Evolutionary conservation across 2,888 invertebrate genomes (phyloP), one percentile per base, ranked within the genome.

Genomic region (Tridacna gigas): DNA sequence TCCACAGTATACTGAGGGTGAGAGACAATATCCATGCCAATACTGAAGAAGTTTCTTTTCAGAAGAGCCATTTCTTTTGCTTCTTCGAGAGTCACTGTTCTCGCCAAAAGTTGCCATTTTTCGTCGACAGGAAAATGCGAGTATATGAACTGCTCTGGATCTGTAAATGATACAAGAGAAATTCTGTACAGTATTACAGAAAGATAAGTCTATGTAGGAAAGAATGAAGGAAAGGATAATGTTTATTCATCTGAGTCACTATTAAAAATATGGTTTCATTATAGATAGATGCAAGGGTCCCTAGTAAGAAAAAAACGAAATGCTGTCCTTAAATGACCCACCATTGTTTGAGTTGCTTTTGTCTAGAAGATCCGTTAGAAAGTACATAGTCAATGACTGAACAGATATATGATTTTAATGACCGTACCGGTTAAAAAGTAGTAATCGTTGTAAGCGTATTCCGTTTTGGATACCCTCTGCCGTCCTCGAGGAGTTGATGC

Each of bases 121-220:
- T 90, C 90, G 66, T 89, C 89, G 73, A 90, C 83, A 0, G 92
- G 92, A n/a, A 90, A 90, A 77, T 91, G 91, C 12, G 90, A 90
- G 79, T 89, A 90, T 45, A 92, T 89, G 65, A 91, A 89, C 51
- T 89, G 84, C 77, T 91, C 90, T 12, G 92, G 92, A 51, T 89
- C 90, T 81, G 77, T 22, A 71, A 80, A 51, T n/a, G 69, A 78
- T 37, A 26, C 7, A 37, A 37, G 37, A 37, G 7, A 37, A 37
- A 37, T 37, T 37, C 37, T 37, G 37, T 37, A 37, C 37, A 37
- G 2, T 2, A 2, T 37, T 7, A 37, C 7, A 37, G 37, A 37
- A 37, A 37, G 37, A 37, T 37, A 2, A 37, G 7, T 37, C 37
- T 37, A 37, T 37, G 2, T 37, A 37, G 3, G 37, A 37, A 37